Evolutionary conservation across 2,888 invertebrate genomes (phyloP), one percentile per base, ranked within the genome.

Genomic region (Sisyra nigra): DNA sequence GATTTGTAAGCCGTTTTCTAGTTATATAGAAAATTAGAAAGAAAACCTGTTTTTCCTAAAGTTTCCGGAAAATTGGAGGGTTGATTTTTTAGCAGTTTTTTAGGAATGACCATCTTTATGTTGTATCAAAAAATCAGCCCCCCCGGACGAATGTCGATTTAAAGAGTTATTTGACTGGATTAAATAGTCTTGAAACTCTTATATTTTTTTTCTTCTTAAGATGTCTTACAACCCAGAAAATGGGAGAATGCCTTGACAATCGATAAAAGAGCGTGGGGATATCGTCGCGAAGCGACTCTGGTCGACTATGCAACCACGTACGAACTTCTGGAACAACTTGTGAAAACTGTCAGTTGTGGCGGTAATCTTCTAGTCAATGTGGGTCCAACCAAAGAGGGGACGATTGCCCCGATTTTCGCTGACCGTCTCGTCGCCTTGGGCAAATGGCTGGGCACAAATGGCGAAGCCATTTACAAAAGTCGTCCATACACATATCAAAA

Each of bases 201-300:
- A 24, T 7, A n/a, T 14, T 29, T 13, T 9, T 15, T 15, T 37
- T n/a, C 7, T 34, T 18, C 52, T 51, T 42, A 48, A 72, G 74
- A 74, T 35, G 59, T 67, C 14, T 58, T 78, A 11, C 69, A 71
- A 49, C 48, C 57, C 1, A 85, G 84, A 53, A 93, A 93, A 62
- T 93, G 89, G 88, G 93, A 93, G 61, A 91, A 91, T 59, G 82
- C 82, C 18, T 80, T 92, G 68, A 88, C 91, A 0, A 65, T 93
- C 36, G 92, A 93, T 55, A 71, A 68, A 48, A 54, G 65, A 13
- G 86, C 88, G 0, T 91, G 88, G 88, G 88, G 88, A 0, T 86
- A 74, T 56, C 65, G 84, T 31, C 70, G 80, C 49, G 74, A 82
- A 54, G 74, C 82, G 19, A 58, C 61, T 2, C 51, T 85, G 0